Evolutionary conservation across 2,888 invertebrate genomes (phyloP), one percentile per base, ranked within the genome.

Genomic region (Eupithecia inturbata): DNA sequence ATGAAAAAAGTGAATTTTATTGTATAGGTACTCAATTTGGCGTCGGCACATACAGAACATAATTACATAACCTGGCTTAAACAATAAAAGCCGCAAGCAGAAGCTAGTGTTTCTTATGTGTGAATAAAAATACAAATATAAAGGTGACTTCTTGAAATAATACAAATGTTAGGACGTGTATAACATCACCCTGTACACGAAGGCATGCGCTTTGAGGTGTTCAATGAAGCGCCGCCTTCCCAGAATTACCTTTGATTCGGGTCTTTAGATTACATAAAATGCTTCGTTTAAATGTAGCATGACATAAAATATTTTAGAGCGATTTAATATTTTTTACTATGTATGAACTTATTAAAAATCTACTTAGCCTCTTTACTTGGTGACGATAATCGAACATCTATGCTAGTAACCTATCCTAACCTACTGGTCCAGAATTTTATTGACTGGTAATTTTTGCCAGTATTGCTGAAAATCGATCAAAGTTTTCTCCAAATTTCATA

Each of bases 161-260:
- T 53, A 53, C 22, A 0, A 22, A 53, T 22, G n/a, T 10, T 10
- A 53, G 49, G 10, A n/a, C 10, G 33, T 33, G n/a, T 12, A 36
- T 26, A 39, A 60, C 49, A 49, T 67, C 72, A 82, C 26, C 78
- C 82, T 83, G 79, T 82, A 81, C 79, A 80, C 57, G 49, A 74
- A 74, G 75, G 76, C 49, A 75, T 75, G 67, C 63, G 73, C 73
- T 78, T 68, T 67, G 71, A 83, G 79, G 79, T 81, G 82, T 85
- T 78, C 78, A 77, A 79, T 72, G 78, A 80, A 81, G 82, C 80
- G 81, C 82, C 84, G 84, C 79, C 26, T 90, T 89, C 88, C 82
- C 69, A 87, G 89, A 89, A 89, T 31, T 19, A 33, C 68, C 68
- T 72, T 75, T 68, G 53, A 75, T 73, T 73, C 49, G 72, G 68